Percentiles rank a stretch among this genome's conserved stretches.
Evolutionary conservation across 2,113 vertebrate species (phyloP).

Genomic region (Arothron firmamentum): DNA sequence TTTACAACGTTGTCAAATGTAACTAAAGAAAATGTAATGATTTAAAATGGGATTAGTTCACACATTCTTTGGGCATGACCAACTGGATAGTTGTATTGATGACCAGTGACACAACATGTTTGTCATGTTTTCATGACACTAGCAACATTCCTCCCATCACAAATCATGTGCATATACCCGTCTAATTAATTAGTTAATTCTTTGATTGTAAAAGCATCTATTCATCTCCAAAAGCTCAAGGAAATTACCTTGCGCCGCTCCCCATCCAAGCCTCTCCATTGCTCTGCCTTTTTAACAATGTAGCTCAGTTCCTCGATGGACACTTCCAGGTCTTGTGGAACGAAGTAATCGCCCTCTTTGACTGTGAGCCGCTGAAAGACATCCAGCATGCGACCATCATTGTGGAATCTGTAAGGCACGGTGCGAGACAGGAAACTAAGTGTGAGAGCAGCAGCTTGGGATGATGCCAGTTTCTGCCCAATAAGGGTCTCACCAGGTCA

Average conservation of each 20-base stretch:
- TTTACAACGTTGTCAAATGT: conserved; percentile 73
- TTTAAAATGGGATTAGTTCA: conserved; percentile 50
- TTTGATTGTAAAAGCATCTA: too few relatives aligned
- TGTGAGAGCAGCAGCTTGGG: not conserved
- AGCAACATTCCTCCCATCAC: not conserved
- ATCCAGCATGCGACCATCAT: conserved; percentile 81
- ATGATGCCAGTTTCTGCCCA: conserved; percentile 5
- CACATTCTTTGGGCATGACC: conserved; percentile 45
- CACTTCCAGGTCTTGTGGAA: conserved; percentile 86
- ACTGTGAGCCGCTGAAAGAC: conserved; percentile 78
- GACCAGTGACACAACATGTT: too few relatives aligned
- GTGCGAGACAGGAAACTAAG: conserved; percentile 2
- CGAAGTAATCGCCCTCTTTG: conserved; percentile 79
- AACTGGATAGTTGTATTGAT: conserved; percentile 13
- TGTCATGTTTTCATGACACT: not conserved
- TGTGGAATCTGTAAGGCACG: conserved; percentile 75
- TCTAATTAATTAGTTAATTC: conserved; percentile 29
- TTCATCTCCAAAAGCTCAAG: not conserved
- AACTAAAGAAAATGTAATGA: conserved; percentile 71
- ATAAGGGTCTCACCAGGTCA: conserved; percentile 13
- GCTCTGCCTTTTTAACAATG: conserved; percentile 84
- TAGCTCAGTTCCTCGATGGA: conserved; percentile 89
- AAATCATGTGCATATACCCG: conserved; percentile 15
- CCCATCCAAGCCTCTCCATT: conserved; percentile 87
- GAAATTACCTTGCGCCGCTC: conserved; percentile 83